Evolutionary conservation across 1,140 invertebrate species (phyloP).

Genomic region (Panulirus ornatus): DNA sequence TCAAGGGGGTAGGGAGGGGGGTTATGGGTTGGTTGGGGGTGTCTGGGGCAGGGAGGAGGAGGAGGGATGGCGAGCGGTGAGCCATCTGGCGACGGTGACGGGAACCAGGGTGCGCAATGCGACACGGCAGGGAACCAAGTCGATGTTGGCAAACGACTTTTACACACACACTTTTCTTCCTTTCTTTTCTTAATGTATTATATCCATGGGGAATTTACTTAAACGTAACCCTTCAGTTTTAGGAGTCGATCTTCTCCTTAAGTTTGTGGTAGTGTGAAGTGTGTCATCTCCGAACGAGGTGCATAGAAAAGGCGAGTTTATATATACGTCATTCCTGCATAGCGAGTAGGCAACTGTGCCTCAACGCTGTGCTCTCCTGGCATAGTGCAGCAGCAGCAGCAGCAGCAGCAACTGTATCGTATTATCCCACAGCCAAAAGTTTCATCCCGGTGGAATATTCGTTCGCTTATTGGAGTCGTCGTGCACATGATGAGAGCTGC

Average conservation of each 20-base stretch:
- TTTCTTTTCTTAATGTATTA: not conserved
- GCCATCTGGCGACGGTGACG: constrained; percentile 28
- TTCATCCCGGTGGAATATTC: no score
- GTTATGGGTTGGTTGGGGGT: no score
- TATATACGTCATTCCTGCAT: not conserved
- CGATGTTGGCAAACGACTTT: constrained; percentile 21
- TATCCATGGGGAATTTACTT: not conserved
- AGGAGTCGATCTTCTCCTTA: not conserved
- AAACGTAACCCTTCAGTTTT: not conserved
- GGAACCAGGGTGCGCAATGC: constrained; percentile 41
- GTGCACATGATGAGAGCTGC: no score
- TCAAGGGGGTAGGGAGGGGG: constrained; percentile 4
- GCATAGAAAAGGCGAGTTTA: not conserved
- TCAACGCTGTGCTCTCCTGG: no score
- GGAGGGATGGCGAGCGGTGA: not conserved
- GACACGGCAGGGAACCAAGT: constrained; percentile 26
- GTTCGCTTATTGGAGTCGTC: no score
- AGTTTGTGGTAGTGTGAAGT: not conserved
- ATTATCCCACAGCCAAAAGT: no score
- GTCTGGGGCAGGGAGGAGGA: no score
- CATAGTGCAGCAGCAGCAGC: no score
- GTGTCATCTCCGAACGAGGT: not conserved
- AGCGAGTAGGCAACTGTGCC: not conserved
- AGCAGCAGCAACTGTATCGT: no score
- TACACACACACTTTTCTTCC: not conserved